phyloP scores from a whole-genome alignment of 1,140 invertebrate species.

The Scylla paramamosain region DNA sequence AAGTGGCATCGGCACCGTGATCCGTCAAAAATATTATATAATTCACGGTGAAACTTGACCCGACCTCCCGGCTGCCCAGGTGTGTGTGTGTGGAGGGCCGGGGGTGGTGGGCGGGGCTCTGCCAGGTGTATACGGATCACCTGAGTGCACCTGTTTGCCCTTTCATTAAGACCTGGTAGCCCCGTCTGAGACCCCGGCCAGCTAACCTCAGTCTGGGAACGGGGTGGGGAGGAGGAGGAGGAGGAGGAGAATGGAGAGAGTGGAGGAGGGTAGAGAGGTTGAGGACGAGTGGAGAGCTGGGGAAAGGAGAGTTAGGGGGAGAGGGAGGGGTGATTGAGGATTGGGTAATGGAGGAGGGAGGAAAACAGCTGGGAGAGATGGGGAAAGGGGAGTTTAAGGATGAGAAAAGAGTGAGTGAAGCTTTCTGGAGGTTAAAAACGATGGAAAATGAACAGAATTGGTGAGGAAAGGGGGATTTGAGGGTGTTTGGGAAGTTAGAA shows the following conservation, averaged over 20 bases:
- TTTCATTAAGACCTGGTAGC: neutral
- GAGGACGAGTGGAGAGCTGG: neutral
- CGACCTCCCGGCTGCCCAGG: neutral
- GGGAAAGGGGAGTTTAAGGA: too few species aligned
- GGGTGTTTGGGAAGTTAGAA: too few species aligned
- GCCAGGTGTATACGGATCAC: too few species aligned
- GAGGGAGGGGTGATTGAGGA: neutral
- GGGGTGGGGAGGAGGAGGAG: neutral
- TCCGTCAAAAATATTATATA: constrained; percentile 25
- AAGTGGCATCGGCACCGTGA: constrained; percentile 8
- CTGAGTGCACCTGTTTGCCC: constrained; percentile 1
- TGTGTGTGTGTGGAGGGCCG: neutral
- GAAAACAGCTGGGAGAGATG: too few species aligned
- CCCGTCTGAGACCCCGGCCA: neutral
- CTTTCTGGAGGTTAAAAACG: too few species aligned
- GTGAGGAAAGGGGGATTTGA: too few species aligned
- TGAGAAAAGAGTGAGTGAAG: too few species aligned
- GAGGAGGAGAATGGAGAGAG: neutral
- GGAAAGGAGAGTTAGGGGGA: neutral
- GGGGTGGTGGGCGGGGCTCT: neutral
- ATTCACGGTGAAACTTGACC: neutral
- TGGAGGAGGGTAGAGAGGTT: neutral
- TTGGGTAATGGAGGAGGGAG: too few species aligned
- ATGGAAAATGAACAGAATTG: too few species aligned
- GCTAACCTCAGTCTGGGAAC: neutral